Conservation (phyloP, 2,888 invertebrate species). For the Caenorhabditis sp. region DNA sequence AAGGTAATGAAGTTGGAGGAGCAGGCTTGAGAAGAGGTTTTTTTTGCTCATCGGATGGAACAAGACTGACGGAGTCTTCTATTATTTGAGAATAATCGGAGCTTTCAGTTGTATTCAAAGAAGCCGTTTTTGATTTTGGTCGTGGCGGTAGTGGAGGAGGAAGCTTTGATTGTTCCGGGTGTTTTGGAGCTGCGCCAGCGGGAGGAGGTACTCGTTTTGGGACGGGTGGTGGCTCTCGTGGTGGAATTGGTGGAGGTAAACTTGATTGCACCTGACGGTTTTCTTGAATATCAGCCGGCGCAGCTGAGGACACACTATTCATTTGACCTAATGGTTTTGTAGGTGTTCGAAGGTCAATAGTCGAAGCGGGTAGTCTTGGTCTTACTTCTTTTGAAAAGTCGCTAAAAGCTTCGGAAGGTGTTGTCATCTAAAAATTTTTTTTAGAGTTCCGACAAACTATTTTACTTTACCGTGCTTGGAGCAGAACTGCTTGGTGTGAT, state of each 20-base stretch:
- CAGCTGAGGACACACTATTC: too few species aligned
- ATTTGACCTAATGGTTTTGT: slow-evolving; percentile 66
- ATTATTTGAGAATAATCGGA: slow-evolving; percentile 1
- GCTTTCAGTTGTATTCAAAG: background rate
- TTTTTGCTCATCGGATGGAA: slow-evolving; percentile 25
- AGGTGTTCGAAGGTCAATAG: slow-evolving; percentile 69
- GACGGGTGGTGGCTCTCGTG: slow-evolving; percentile 40
- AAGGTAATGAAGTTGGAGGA: slow-evolving; percentile 59
- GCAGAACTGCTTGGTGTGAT: slow-evolving; percentile 64
- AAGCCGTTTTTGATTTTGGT: slow-evolving; percentile 45
- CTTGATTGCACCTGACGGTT: slow-evolving; percentile 12
- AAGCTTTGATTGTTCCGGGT: slow-evolving; percentile 15
- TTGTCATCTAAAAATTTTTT: slow-evolving; percentile 45
- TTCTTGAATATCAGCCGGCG: background rate
- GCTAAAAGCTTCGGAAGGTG: slow-evolving; percentile 35
- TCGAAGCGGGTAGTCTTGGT: slow-evolving; percentile 69
- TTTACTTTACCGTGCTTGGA: slow-evolving; percentile 62
- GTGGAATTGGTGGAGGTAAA: slow-evolving; percentile 65
- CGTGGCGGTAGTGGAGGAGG: slow-evolving; percentile 68
- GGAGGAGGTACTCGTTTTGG: slow-evolving; percentile 53
- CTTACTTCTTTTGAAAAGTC: slow-evolving; percentile 41
- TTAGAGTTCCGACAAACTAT: background rate
- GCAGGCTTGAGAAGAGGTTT: slow-evolving; percentile 43
- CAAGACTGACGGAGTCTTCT: too few species aligned
- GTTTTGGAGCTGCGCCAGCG: slow-evolving; percentile 49